Conservation (phyloP, 1,140 invertebrate species). For the Heliconius hermathena region DNA sequence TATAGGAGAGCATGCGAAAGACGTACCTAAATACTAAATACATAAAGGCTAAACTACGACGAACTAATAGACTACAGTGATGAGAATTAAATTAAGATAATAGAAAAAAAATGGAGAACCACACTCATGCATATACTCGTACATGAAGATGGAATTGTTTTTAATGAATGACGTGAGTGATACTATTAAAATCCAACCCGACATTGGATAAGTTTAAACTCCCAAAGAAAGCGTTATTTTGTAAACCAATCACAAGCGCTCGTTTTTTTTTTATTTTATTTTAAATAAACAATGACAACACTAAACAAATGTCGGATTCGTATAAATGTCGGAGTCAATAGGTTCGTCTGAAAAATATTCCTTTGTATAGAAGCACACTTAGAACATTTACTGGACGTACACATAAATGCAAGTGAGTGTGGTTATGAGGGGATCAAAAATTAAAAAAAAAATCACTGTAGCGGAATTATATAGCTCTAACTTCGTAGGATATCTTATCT, state of each 20-base stretch:
- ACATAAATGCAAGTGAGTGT: slow-evolving; percentile 81
- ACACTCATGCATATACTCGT: slow-evolving; percentile 75
- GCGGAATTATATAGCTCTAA: slow-evolving; percentile 49
- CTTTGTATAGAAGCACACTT: slow-evolving; percentile 17
- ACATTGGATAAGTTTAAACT: slow-evolving; percentile 60
- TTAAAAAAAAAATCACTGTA: slow-evolving; percentile 67
- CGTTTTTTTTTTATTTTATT: slow-evolving; percentile 40
- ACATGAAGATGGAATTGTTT: slow-evolving; percentile 54
- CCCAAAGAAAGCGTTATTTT: slow-evolving; percentile 65
- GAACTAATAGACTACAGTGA: slow-evolving; percentile 53
- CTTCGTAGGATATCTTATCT: slow-evolving; percentile 26
- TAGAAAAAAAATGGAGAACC: slow-evolving; percentile 64
- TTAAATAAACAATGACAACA: slow-evolving; percentile 67
- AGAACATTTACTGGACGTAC: slow-evolving; percentile 51
- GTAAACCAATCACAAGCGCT: slow-evolving; percentile 82
- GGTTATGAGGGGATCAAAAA: slow-evolving; percentile 58
- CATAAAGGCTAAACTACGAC: slow-evolving; percentile 36
- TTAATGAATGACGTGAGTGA: slow-evolving; percentile 43
- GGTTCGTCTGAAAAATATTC: slow-evolving; percentile 17
- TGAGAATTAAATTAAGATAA: slow-evolving; percentile 40
- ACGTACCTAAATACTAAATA: slow-evolving; percentile 11
- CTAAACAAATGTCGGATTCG: slow-evolving; percentile 77
- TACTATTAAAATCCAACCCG: slow-evolving; percentile 69
- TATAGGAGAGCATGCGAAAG: slow-evolving; percentile 29
- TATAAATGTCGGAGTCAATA: slow-evolving; percentile 41